Base-by-base conservation (phyloP, 2,113 vertebrate genomes). In the Donacobius atricapilla region DNA sequence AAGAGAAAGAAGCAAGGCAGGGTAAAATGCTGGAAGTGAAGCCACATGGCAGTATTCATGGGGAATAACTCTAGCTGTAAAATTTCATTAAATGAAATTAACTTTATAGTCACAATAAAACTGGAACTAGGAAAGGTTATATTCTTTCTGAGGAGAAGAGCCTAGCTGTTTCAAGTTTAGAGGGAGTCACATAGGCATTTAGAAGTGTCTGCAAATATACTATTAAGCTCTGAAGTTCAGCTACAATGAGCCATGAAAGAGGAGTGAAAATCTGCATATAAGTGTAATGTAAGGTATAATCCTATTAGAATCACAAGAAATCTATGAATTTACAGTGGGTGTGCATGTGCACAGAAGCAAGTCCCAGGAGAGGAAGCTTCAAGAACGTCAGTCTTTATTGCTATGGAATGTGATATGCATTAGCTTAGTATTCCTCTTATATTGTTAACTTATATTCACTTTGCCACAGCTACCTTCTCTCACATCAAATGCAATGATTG, bases 21-120 rank as follows among this genome's bases (percentile, higher is more conserved):
- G 44, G 39, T 76, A 80, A 86, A 94, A 92, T 50, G 64, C 76
- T 95, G 86, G 51, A 82, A 90, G 72, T 79, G 87, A 91, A 94
- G 37, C 24, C 77, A 85, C 69, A 84, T 65, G 80, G 79, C 53
- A 94, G 82, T 90, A 95, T 83, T 84, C 65, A 58, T 45, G 61
- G 87, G 87, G 65, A 94, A 90, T 96, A 97, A 94, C 71, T 93
- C 75, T 87, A 65, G 58, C 64, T 90, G 72, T 94, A 96, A 92
- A 92, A 92, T 95, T 96, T 93, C 92, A 94, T 95, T 96, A 93
- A 95, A 89, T 83, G 63, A 93, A 95, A 97, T 95, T 94, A 96
- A 95, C 83, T 97, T 96, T 97, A 95, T 53, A 61, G 90, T 84
- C 78, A 88, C 89, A 79, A 83, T 96, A 95, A 95, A 97, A 93